phyloP scores from a whole-genome alignment of 1,140 invertebrate genomes.

The Lepidurus arcticus region DNA sequence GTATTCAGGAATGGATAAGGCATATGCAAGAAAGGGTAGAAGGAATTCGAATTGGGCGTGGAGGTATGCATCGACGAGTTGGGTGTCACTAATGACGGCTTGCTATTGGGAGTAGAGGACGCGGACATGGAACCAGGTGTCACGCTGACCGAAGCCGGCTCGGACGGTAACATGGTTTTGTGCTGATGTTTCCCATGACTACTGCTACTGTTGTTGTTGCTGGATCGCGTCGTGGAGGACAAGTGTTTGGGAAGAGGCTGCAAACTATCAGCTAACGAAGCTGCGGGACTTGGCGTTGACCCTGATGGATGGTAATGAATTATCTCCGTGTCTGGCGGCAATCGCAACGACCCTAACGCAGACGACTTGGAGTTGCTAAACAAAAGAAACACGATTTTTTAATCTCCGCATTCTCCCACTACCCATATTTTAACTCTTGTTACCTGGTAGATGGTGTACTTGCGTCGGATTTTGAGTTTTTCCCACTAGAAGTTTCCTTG shows the following conservation, averaged over 20 bases:
- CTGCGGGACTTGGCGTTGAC: conserved; percentile 4
- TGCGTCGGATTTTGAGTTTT: conserved; percentile 10
- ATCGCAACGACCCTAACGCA: conserved; percentile 67
- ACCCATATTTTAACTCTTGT: background rate
- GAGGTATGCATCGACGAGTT: conserved; percentile 15
- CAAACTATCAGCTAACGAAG: conserved; percentile 11
- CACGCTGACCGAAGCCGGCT: conserved; percentile 68
- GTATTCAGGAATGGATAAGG: conserved; percentile 32
- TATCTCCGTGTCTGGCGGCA: conserved; percentile 82
- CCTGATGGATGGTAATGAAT: conserved; percentile 59
- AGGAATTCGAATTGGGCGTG: conserved; percentile 31
- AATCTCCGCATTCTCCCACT: conserved; percentile 27
- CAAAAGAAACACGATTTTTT: conserved; percentile 36
- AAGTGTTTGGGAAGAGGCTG: conserved; percentile 45
- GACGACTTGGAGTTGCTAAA: conserved; percentile 64
- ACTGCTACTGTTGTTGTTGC: conserved; percentile 71
- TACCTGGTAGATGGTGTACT: conserved; percentile 27
- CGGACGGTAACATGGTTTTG: conserved; percentile 71
- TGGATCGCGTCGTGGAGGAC: conserved; percentile 72
- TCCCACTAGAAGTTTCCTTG: conserved; percentile 11
- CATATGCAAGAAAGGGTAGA: conserved; percentile 31
- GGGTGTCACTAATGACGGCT: conserved; percentile 12
- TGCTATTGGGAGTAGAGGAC: background rate
- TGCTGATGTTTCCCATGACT: conserved; percentile 58
- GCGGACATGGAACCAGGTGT: conserved; percentile 42